Evolutionary conservation across 2,797 vertebrate genomes (phyloP), one percentile per base, ranked within the genome.

Genomic region (Otolemur crassicaudatus): DNA sequence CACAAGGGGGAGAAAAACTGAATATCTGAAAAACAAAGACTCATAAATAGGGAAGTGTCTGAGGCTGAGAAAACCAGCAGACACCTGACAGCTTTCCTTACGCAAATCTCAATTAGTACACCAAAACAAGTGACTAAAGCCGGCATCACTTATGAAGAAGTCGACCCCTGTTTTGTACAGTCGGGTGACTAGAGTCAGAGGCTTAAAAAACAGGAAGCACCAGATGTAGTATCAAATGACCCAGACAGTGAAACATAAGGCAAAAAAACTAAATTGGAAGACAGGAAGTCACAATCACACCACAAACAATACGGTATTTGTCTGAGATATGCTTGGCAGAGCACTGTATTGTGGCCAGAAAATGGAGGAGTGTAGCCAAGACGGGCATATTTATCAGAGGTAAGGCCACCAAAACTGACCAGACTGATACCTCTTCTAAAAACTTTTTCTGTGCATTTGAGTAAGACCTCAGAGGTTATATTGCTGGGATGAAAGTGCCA

Each of bases 141-240:
- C 91, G 88, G 97, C 97, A 96, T 97, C 97, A 96, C 98, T 98
- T 98, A 96, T 97, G 97, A 98, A 98, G 97, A 94, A 98, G 98
- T 96, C 98, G 98, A 98, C 98, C 98, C 97, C 95, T 96, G 97
- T 90, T 98, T 98, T 98, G 98, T 98, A 98, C 98, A 98, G 98
- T 98, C 98, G 96, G 98, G 97, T 98, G 98, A 97, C 95, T 98
- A 53, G 83, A 97, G 96, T 92, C 93, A 29, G 92, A 98, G 97
- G 95, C 97, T 98, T 98, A 96, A 98, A 98, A 99, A 99, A 99
- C 98, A 99, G 98, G 98, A 99, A 99, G 98, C 97, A 72, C 98
- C 98, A 99, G 98, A 98, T 98, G 98, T 98, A 98, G 98, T 98
- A 97, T 92, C 95, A 97, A 98, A 97, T 98, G 98, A 98, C 98